phyloP scores from a whole-genome alignment of 2,888 invertebrate species.

The Melieria picta region DNA sequence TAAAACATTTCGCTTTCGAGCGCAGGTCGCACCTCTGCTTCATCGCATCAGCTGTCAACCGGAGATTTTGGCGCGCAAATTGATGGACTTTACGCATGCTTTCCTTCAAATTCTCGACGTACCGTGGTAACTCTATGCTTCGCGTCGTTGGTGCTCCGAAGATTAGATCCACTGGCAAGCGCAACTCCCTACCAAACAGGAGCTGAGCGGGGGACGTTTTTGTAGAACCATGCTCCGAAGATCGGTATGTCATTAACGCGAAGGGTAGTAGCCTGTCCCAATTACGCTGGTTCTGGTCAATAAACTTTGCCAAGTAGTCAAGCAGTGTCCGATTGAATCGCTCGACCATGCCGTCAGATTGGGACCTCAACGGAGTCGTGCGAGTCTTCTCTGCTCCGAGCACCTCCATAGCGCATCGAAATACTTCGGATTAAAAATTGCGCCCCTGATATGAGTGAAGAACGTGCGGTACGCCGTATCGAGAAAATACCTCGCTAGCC shows the following conservation, averaged over 20 bases:
- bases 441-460: too few relatives aligned
- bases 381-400: too few relatives aligned
- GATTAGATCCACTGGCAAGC: constrained; percentile 39
- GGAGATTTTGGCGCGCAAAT: background rate
- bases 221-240: constrained; percentile 39
- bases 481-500: too few relatives aligned
- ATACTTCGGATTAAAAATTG: too few relatives aligned
- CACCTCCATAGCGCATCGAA: too few relatives aligned
- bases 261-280: constrained; percentile 40
- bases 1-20: background rate
- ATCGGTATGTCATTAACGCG: constrained; percentile 36
- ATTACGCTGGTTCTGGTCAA: constrained; percentile 38
- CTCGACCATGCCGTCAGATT: too few relatives aligned
- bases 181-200: constrained; percentile 43
- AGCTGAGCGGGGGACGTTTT: constrained; percentile 40
- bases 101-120: background rate
- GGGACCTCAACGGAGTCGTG: too few relatives aligned
- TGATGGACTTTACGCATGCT: background rate
- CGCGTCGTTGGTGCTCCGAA: constrained; percentile 44
- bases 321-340: too few relatives aligned
- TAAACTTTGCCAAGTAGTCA: too few relatives aligned
- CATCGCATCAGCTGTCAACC: too few relatives aligned
- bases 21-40: too few relatives aligned
- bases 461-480: too few relatives aligned
- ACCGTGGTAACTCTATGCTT: background rate